phyloP scores from a whole-genome alignment of 2,797 vertebrate species.

The Acanthis flammea region DNA sequence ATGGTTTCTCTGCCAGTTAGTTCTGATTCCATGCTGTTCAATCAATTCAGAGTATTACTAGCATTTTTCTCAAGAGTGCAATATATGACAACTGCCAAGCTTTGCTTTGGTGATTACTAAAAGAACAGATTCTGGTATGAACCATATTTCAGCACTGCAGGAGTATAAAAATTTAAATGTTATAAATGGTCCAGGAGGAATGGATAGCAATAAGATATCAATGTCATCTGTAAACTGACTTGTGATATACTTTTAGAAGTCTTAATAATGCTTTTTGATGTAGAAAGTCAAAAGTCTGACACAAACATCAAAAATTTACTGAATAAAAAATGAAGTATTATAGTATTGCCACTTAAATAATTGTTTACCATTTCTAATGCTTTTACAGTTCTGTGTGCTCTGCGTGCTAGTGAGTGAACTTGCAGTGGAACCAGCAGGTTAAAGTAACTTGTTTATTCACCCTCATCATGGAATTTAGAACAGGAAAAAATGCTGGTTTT shows the following conservation, averaged over 20 bases:
- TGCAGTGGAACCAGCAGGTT: background rate
- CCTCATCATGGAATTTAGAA: background rate
- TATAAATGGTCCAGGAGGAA: conserved; percentile 69
- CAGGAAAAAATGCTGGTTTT: background rate
- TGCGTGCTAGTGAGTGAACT: background rate
- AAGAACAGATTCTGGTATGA: conserved; percentile 73
- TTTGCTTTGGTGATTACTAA: conserved; percentile 76
- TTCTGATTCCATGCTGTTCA: conserved; percentile 68
- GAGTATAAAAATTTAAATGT: conserved; percentile 74
- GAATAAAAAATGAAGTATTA: conserved; percentile 3
- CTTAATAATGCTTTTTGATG: conserved; percentile 70
- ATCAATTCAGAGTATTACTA: conserved; percentile 73
- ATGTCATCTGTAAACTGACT: conserved; percentile 75
- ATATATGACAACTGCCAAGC: conserved; percentile 74
- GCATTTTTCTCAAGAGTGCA: conserved; percentile 75
- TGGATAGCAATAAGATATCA: conserved; percentile 77
- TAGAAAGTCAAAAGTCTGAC: conserved; percentile 66
- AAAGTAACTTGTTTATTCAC: background rate
- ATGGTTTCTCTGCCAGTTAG: conserved; percentile 59
- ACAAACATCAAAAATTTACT: conserved; percentile 58
- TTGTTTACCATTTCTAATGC: conserved; percentile 12
- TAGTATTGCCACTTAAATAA: background rate
- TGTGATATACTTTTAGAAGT: conserved; percentile 73
- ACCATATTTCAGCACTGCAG: conserved; percentile 73
- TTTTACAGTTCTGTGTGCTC: background rate